Conservation (phyloP, 2,888 invertebrate genomes). For the Cetonia aurata region DNA sequence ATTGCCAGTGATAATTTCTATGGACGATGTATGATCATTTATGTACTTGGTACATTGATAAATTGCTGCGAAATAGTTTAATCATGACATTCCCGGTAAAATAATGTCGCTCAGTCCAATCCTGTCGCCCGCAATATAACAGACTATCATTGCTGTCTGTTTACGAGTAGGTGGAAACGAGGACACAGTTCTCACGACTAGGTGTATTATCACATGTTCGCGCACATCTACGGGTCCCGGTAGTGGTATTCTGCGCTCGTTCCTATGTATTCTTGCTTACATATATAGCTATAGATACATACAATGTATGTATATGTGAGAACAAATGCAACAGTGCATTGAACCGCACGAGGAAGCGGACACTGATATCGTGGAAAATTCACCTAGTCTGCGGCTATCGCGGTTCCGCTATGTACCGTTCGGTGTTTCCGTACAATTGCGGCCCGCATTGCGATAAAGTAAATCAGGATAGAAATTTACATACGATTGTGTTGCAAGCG, state of each 20-base stretch:
- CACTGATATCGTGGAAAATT: constrained; percentile 57
- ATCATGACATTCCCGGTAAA: too few relatives aligned
- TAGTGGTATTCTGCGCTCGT: constrained; percentile 13
- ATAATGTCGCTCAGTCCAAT: background rate
- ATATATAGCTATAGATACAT: constrained; percentile 32
- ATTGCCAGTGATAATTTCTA: too few relatives aligned
- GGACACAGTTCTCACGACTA: constrained; percentile 49
- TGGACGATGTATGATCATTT: too few relatives aligned
- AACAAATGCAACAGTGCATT: constrained; percentile 54
- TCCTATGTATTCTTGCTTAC: constrained; percentile 25
- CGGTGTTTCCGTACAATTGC: constrained; percentile 52
- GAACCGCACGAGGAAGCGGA: constrained; percentile 60
- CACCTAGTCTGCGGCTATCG: constrained; percentile 51
- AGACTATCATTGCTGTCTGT: constrained; percentile 6
- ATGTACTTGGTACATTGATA: too few relatives aligned
- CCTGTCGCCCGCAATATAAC: background rate
- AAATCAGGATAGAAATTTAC: constrained; percentile 37
- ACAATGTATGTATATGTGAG: constrained; percentile 43
- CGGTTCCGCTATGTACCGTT: constrained; percentile 55
- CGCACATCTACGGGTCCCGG: constrained; percentile 24
- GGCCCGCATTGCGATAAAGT: constrained; percentile 51
- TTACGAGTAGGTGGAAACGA: constrained; percentile 35
- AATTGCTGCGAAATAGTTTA: too few relatives aligned
- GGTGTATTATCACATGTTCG: constrained; percentile 40
- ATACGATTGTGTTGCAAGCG: constrained; percentile 22